Evolutionary conservation across 2,888 invertebrate species (phyloP), one percentile per base, ranked within the genome.

Genomic region (Pediacus dermestoides): DNA sequence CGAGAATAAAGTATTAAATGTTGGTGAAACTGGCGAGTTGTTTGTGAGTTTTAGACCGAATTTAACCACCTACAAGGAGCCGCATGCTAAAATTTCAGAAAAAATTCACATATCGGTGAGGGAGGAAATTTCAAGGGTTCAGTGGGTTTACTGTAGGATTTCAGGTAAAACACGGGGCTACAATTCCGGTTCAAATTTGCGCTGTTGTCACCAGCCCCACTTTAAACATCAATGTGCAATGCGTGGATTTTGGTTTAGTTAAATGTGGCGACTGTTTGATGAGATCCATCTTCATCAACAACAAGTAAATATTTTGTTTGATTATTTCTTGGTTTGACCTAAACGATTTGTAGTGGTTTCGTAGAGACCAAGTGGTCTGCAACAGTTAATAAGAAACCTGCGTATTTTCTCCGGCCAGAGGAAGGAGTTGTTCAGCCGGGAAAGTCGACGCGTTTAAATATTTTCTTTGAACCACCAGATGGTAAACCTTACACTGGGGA

Each of bases 121-220:
- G n/a, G n/a, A n/a, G n/a, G n/a, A n/a, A n/a, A n/a, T n/a, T n/a
- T n/a, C n/a, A n/a, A n/a, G n/a, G n/a, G n/a, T n/a, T n/a, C n/a
- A n/a, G n/a, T n/a, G n/a, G n/a, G n/a, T n/a, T n/a, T n/a, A n/a
- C n/a, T n/a, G n/a, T n/a, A n/a, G n/a, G n/a, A 7, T 30, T 36
- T 6, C 14, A 78, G 76, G 75, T 81, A 3, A 70, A 70, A 1
- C 74, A 75, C 52, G 81, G 81, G 10, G 71, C 75, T 11, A 73
- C 67, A n/a, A 74, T 81, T 39, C 79, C 80, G 1, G 61, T 82
- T 16, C 63, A 68, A 18, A 67, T 81, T 8, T 72, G 66, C 53
- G 80, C 78, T 3, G 62, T 73, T 7, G 76, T 79, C 28, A 77
- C 79, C 8, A 72, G 76, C 21, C 81, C 82, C 0, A 74, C 70